Percentiles rank a stretch among this genome's conserved stretches.
Conservation (phyloP, 2,113 vertebrate species). For the Eptatretus burgeri region DNA sequence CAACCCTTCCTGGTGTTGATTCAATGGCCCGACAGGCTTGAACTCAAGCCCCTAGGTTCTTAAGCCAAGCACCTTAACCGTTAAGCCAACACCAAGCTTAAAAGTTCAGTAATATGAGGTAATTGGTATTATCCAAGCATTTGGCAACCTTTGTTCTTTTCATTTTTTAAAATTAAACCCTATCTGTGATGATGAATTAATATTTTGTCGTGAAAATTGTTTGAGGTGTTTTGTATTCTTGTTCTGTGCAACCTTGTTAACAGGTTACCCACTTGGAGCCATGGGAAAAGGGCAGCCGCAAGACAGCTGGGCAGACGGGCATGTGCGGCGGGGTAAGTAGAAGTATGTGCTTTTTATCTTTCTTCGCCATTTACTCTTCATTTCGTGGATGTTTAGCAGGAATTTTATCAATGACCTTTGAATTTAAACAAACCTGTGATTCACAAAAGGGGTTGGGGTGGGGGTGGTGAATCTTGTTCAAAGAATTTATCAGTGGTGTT, state of each 20-base stretch:
- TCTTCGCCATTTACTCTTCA: slow-evolving; percentile 16
- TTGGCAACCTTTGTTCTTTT: no score
- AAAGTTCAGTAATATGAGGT: no score
- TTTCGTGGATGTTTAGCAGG: not conserved
- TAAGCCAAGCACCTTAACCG: no score
- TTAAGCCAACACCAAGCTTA: no score
- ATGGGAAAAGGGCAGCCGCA: slow-evolving; percentile 94
- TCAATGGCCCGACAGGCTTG: no score
- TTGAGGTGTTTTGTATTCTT: no score
- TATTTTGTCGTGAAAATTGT: no score
- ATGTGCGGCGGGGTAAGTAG: slow-evolving; percentile 99
- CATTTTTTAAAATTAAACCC: no score
- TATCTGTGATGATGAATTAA: no score
- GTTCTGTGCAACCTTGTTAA: not conserved
- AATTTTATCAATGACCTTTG: not conserved
- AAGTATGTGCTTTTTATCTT: slow-evolving; percentile 78
- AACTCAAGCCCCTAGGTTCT: no score
- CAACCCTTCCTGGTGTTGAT: no score
- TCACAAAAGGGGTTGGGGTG: not conserved
- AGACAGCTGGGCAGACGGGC: slow-evolving; percentile 95
- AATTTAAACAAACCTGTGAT: not conserved
- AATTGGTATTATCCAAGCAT: no score
- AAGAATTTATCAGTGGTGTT: not conserved
- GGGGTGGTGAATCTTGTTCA: not conserved
- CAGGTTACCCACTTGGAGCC: slow-evolving; percentile 80